A percentile compares a stretch with the other conserved stretches of the same genome.
Conservation (phyloP, 2,888 invertebrate species). For the Koerneria pararmatus region DNA sequence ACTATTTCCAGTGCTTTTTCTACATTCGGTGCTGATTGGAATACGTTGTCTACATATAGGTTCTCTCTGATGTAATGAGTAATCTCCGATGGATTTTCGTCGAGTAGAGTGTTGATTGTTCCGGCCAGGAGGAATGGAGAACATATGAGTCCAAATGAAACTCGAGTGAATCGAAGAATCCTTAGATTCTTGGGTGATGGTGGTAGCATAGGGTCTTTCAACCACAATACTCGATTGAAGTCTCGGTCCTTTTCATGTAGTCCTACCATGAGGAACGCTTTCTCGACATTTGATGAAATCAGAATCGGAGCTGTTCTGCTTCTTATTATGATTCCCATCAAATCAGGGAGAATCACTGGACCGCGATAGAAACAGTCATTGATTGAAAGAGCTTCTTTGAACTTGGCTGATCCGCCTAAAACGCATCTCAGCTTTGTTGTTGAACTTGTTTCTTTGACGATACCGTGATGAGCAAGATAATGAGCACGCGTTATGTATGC, state of each 20-base stretch:
- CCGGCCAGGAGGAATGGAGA: conserved; percentile 21
- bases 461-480: conserved; percentile 25
- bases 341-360: conserved; percentile 21
- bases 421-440: conserved; percentile 29
- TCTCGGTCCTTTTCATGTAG: conserved; percentile 25
- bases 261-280: conserved; percentile 30
- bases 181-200: conserved; percentile 10
- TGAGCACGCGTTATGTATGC: not conserved
- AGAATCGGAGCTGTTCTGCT: conserved; percentile 12
- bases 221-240: conserved; percentile 20
- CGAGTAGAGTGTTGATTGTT: conserved; percentile 10
- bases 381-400: not conserved
- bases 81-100: not conserved
- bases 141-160: conserved; percentile 23
- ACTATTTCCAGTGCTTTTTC: conserved; percentile 5
- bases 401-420: conserved; percentile 26
- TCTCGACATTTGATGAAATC: conserved; percentile 27
- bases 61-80: conserved; percentile 7
- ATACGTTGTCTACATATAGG: conserved; percentile 25
- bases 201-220: conserved; percentile 12
- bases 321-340: conserved; percentile 23
- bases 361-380: conserved; percentile 29
- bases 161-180: conserved; percentile 10
- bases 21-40: conserved; percentile 5
- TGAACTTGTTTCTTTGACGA: conserved; percentile 18